A percentile compares a stretch with the other conserved stretches of the same genome.
These are phyloP conservation scores for Pyrrhosoma nymphula DNA, from an alignment of 2,888 invertebrate species.

Conservation along the genomic window DNA sequence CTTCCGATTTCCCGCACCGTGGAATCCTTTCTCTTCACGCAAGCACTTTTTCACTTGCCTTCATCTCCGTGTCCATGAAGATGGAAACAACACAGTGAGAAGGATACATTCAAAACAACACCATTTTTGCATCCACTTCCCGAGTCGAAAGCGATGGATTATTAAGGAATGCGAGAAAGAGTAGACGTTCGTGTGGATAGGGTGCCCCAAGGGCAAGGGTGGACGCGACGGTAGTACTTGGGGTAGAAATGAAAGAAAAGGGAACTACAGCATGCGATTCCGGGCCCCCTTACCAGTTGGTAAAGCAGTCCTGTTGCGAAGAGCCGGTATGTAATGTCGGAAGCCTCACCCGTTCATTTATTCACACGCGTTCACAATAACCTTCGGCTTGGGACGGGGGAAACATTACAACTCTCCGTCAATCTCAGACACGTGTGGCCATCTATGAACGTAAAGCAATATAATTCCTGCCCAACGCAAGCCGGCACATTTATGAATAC, in stretches of 20 bases:
- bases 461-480: not conserved
- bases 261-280: not conserved
- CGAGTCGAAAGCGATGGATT: not conserved
- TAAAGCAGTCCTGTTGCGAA: not conserved
- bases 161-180: not conserved
- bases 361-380: not conserved
- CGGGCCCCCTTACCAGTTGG: not conserved
- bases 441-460: not conserved
- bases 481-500: not conserved
- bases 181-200: too few relatives aligned
- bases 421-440: not conserved
- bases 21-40: too few relatives aligned
- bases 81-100: too few relatives aligned
- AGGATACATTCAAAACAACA: too few relatives aligned
- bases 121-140: not conserved
- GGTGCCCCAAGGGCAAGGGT: not conserved
- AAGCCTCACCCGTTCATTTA: not conserved
- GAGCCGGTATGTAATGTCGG: not conserved
- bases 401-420: not conserved
- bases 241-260: not conserved
- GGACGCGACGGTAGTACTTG: not conserved
- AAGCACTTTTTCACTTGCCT: too few relatives aligned
- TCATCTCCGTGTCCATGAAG: not conserved
- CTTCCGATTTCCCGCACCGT: too few relatives aligned
- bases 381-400: not conserved